These are phyloP conservation scores for Sebastes jordani DNA, from an alignment of 2,797 vertebrate genomes.

Conservation along the genomic window DNA sequence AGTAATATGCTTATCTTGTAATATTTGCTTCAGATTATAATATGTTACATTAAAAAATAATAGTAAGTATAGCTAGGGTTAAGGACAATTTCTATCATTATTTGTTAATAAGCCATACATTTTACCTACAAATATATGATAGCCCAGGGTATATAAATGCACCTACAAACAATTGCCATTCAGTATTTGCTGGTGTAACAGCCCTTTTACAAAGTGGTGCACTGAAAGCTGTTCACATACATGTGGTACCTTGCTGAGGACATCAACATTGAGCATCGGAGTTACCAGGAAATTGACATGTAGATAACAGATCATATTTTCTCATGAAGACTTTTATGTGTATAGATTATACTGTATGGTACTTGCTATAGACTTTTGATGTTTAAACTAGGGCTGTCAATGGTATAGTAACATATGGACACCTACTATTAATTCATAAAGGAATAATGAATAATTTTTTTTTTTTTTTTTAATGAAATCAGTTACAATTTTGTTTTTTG, in stretches of 20 bases:
- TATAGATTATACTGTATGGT: slow-evolving; percentile 71
- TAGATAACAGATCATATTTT: slow-evolving; percentile 67
- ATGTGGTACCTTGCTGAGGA: slow-evolving; percentile 72
- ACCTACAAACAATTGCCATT: slow-evolving; percentile 62
- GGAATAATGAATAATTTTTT: neutral
- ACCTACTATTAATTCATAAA: neutral
- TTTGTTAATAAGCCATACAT: slow-evolving; percentile 82
- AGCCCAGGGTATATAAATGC: slow-evolving; percentile 55
- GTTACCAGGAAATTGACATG: slow-evolving; percentile 62
- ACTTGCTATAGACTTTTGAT: slow-evolving; percentile 56
- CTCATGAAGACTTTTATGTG: slow-evolving; percentile 67
- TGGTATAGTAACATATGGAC: neutral
- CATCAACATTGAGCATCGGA: slow-evolving; percentile 52
- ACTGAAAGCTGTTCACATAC: slow-evolving; percentile 72
- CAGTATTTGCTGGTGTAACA: slow-evolving; percentile 65
- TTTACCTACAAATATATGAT: slow-evolving; percentile 63
- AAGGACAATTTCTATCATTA: slow-evolving; percentile 59
- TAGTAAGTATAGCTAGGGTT: slow-evolving; percentile 60
- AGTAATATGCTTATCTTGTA: slow-evolving; percentile 60
- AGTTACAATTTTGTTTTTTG: neutral
- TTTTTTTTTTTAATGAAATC: neutral
- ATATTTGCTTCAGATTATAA: slow-evolving; percentile 67
- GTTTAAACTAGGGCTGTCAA: slow-evolving; percentile 61
- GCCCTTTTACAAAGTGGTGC: slow-evolving; percentile 68
- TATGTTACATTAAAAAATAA: slow-evolving; percentile 62